Evolutionary conservation across 2,113 vertebrate genomes (phyloP).

Genomic region (Colaptes auratus): DNA sequence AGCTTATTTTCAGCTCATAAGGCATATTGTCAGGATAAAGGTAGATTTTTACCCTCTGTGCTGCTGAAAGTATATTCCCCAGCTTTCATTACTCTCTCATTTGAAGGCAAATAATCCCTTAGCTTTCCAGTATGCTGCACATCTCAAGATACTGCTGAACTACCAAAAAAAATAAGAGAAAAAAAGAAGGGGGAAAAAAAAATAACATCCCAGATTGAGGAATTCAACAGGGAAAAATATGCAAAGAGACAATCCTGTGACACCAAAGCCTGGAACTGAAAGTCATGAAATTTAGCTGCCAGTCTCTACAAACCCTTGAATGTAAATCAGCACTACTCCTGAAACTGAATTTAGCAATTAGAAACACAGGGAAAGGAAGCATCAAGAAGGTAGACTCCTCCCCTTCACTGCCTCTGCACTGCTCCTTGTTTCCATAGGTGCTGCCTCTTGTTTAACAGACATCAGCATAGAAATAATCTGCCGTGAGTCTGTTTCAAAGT

Average conservation of each 20-base stretch:
- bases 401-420: background rate
- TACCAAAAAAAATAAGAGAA: background rate
- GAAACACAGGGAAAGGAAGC: background rate
- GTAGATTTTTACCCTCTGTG: background rate
- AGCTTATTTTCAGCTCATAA: background rate
- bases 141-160: background rate
- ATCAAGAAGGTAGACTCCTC: background rate
- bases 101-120: background rate
- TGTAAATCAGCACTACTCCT: background rate
- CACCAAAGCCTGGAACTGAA: background rate
- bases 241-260: background rate
- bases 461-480: slow-evolving; percentile 55
- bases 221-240: background rate
- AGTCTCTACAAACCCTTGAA: background rate
- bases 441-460: slow-evolving; percentile 54
- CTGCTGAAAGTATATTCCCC: background rate
- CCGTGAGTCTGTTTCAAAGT: slow-evolving; percentile 5
- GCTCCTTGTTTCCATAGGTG: slow-evolving; percentile 38
- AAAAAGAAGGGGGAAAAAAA: too few species aligned
- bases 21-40: background rate
- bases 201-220: background rate
- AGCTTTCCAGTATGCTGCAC: background rate
- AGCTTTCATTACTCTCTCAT: background rate
- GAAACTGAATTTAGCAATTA: slow-evolving; percentile 10
- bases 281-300: background rate